Percentiles rank a stretch among this genome's conserved stretches.
Conservation (phyloP, 2,888 invertebrate genomes). For the Octodonta nipae region DNA sequence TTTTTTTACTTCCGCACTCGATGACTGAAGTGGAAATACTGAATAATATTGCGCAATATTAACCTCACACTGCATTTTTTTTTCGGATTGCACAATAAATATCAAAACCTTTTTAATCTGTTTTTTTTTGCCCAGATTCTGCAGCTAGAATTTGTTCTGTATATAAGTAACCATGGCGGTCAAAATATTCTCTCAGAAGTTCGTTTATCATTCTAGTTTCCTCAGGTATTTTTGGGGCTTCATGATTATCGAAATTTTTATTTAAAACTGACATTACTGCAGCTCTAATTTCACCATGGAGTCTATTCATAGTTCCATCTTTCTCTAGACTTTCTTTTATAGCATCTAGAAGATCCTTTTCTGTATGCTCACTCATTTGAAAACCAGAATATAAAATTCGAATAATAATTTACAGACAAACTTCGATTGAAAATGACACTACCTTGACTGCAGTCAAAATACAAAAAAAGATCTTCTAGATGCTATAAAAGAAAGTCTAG, state of each 20-base stretch:
- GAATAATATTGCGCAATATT: too few species aligned
- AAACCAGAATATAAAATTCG: too few species aligned
- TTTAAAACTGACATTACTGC: constrained; percentile 34
- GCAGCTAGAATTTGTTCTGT: constrained; percentile 36
- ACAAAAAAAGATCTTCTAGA: constrained; percentile 28
- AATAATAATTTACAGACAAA: too few species aligned
- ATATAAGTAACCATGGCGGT: constrained; percentile 59
- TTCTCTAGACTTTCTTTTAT: constrained; percentile 32
- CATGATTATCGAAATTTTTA: constrained; percentile 17
- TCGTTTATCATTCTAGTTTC: constrained; percentile 47
- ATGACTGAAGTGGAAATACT: too few species aligned
- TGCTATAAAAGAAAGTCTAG: constrained; percentile 32
- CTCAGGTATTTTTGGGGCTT: constrained; percentile 28
- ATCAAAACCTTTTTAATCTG: too few species aligned
- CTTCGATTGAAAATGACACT: too few species aligned
- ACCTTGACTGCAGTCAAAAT: too few species aligned
- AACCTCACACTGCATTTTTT: too few species aligned
- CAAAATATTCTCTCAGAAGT: constrained; percentile 51
- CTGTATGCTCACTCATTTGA: constrained; percentile 27
- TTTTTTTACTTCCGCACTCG: too few species aligned
- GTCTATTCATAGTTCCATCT: constrained; percentile 31
- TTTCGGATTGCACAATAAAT: too few species aligned
- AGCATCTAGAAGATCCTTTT: constrained; percentile 29
- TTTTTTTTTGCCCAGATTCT: too few species aligned
- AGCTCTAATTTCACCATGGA: constrained; percentile 33